Conservation (phyloP, 2,797 vertebrate genomes). For the Spondyliosoma cantharus region DNA sequence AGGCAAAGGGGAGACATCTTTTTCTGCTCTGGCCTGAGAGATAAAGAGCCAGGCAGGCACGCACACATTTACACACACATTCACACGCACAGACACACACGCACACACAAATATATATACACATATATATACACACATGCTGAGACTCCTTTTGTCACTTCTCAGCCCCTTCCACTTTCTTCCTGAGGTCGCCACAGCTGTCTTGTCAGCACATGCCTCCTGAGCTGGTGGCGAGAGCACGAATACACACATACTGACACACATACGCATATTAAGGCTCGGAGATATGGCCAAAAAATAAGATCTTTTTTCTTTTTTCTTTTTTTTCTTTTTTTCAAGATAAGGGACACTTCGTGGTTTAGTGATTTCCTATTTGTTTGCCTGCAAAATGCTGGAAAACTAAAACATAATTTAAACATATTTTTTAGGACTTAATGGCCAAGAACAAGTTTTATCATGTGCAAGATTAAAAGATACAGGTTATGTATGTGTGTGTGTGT, state of each 20-base stretch:
- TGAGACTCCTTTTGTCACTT: slow-evolving; percentile 34
- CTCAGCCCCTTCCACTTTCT: slow-evolving; percentile 15
- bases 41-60: slow-evolving; percentile 44
- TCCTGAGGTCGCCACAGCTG: slow-evolving; percentile 41
- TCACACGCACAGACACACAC: background rate
- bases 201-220: slow-evolving; percentile 38
- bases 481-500: background rate
- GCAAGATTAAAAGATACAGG: background rate
- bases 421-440: background rate
- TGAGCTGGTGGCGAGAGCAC: slow-evolving; percentile 27
- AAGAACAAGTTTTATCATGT: background rate
- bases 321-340: background rate
- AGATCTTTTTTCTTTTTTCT: background rate
- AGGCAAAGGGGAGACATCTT: slow-evolving; percentile 42
- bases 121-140: background rate
- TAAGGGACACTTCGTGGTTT: background rate
- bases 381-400: background rate
- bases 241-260: background rate
- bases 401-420: background rate
- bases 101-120: background rate
- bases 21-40: slow-evolving; percentile 53
- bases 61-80: background rate
- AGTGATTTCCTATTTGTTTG: background rate
- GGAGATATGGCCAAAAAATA: background rate
- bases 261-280: background rate